phyloP scores from a whole-genome alignment of 2,888 invertebrate genomes.

The Stenurella melanura region DNA sequence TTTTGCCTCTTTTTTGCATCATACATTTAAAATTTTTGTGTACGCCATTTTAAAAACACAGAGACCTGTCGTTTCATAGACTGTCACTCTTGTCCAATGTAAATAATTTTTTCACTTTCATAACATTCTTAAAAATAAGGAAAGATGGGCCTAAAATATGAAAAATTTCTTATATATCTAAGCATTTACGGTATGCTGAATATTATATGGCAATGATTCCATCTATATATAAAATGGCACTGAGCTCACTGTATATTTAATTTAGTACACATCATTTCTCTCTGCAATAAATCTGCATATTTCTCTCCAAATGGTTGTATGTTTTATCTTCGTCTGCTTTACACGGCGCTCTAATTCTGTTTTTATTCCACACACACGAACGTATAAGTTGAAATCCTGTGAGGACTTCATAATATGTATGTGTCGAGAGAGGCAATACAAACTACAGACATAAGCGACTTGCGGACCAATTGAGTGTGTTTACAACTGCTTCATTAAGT shows the following conservation, averaged over 20 bases:
- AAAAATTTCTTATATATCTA: not conserved
- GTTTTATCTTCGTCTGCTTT: conserved; percentile 7
- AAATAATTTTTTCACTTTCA: too few relatives aligned
- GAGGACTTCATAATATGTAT: conserved; percentile 36
- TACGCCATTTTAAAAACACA: too few relatives aligned
- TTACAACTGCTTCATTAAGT: conserved; percentile 62
- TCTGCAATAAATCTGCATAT: conserved; percentile 25
- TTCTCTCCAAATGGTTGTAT: conserved; percentile 22
- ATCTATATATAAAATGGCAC: not conserved
- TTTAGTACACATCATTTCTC: conserved; percentile 41
- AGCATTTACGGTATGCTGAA: not conserved
- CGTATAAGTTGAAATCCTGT: conserved; percentile 5
- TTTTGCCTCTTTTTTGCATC: too few relatives aligned
- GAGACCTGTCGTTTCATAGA: too few relatives aligned
- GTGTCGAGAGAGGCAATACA: conserved; percentile 47
- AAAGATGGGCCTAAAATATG: not conserved
- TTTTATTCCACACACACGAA: conserved; percentile 9
- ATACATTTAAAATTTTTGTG: too few relatives aligned
- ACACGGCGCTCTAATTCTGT: not conserved
- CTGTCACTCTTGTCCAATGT: too few relatives aligned
- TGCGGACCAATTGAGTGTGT: conserved; percentile 54
- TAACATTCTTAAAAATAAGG: too few relatives aligned
- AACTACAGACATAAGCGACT: conserved; percentile 45
- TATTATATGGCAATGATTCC: conserved; percentile 11
- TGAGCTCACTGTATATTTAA: conserved; percentile 25